These are phyloP conservation scores for Heterotilapia buettikoferi DNA, from an alignment of 2,113 vertebrate genomes.

Conservation along the genomic window DNA sequence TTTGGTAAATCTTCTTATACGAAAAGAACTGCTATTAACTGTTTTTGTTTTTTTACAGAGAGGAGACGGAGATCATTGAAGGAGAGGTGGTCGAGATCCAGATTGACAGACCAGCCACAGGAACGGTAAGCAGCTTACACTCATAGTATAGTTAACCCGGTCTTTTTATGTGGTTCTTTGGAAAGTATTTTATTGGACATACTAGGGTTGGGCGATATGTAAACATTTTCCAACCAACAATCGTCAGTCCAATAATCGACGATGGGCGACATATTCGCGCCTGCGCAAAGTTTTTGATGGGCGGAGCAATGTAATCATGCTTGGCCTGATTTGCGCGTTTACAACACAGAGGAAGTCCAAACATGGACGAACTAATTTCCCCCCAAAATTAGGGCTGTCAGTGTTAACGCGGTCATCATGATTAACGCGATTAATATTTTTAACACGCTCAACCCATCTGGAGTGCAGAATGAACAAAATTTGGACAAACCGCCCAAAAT, in stretches of 20 bases:
- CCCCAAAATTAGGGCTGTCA: background rate
- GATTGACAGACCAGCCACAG: conserved; percentile 90
- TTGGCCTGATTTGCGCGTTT: background rate
- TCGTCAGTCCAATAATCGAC: background rate
- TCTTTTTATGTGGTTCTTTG: background rate
- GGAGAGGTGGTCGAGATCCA: conserved; percentile 95
- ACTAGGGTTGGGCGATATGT: fast-evolving
- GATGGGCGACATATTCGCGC: fast-evolving
- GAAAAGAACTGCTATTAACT: background rate
- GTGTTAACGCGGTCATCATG: background rate
- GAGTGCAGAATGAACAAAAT: too few relatives aligned
- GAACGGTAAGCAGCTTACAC: conserved; percentile 75
- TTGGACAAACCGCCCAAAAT: background rate
- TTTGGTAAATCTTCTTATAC: background rate
- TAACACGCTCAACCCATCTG: too few relatives aligned
- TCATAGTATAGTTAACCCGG: background rate
- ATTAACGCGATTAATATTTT: background rate
- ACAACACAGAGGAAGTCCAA: background rate
- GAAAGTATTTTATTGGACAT: background rate
- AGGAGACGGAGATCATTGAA: conserved; percentile 94
- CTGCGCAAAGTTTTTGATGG: background rate
- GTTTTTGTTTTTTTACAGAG: conserved; percentile 60
- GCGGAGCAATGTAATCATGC: background rate
- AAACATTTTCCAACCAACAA: background rate
- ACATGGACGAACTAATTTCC: background rate